These are phyloP conservation scores for Pristis pectinata DNA, from an alignment of 2,797 vertebrate species.

Conservation along the genomic window DNA sequence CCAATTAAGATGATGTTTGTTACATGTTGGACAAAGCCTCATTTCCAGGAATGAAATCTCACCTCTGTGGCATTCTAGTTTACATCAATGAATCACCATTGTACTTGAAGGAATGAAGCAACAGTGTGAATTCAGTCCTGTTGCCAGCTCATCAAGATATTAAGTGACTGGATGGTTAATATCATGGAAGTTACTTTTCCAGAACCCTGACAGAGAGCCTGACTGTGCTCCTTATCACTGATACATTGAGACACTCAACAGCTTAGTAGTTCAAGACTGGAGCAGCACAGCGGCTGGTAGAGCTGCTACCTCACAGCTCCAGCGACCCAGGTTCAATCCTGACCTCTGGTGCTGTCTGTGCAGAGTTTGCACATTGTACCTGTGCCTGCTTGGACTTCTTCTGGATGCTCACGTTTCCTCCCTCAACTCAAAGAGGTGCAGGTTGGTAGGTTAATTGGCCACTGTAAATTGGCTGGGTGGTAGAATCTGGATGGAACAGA, in stretches of 20 bases:
- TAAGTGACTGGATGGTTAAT: background rate
- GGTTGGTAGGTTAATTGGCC: too few species aligned
- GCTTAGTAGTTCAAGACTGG: background rate
- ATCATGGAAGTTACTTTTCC: background rate
- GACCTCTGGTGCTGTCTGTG: too few species aligned
- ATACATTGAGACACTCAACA: background rate
- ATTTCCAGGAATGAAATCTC: background rate
- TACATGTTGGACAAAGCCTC: background rate
- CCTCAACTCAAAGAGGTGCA: too few species aligned
- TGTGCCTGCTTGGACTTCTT: too few species aligned
- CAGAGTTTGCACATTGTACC: too few species aligned
- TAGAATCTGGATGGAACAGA: too few species aligned
- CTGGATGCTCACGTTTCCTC: too few species aligned
- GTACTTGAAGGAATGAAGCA: background rate
- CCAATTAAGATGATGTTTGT: too few species aligned
- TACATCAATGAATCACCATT: background rate
- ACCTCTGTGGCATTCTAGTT: background rate
- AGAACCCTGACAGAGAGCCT: background rate
- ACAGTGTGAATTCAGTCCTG: background rate
- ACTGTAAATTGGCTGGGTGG: too few species aligned
- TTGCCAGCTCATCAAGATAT: background rate
- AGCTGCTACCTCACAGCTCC: too few species aligned
- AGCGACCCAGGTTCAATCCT: too few species aligned
- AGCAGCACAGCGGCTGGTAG: too few species aligned
- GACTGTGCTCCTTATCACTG: background rate